Percentiles rank a stretch among this genome's conserved stretches.
phyloP scores from a whole-genome alignment of 2,797 vertebrate species.

The Selene dorsalis region DNA sequence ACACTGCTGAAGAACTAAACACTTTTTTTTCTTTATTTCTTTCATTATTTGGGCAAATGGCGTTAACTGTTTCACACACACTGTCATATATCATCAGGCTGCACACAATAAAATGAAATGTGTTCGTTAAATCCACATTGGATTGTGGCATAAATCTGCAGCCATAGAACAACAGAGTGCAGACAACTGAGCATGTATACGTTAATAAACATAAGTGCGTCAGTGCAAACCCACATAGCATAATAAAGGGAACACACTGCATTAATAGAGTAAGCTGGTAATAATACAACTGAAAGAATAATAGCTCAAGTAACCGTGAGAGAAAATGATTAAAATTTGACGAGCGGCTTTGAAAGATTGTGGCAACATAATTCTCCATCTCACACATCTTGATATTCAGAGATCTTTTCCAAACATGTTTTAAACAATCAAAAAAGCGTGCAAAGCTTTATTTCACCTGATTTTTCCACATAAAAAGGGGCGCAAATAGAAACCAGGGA shows the following conservation, averaged over 20 bases:
- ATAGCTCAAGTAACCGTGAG: neutral
- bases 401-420: too few relatives aligned
- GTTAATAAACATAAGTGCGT: constrained; percentile 44
- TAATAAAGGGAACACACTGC: constrained; percentile 22
- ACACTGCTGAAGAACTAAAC: neutral
- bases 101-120: constrained; percentile 38
- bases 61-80: constrained; percentile 38
- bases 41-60: constrained; percentile 8
- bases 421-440: too few relatives aligned
- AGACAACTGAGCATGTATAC: constrained; percentile 48
- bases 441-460: too few relatives aligned
- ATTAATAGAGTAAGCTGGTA: constrained; percentile 20
- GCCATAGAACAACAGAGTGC: constrained; percentile 26
- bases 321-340: constrained; percentile 14
- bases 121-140: constrained; percentile 31
- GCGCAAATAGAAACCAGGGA: too few relatives aligned
- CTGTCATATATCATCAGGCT: constrained; percentile 34
- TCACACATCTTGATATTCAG: too few relatives aligned
- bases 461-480: too few relatives aligned
- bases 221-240: neutral
- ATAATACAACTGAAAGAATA: constrained; percentile 28
- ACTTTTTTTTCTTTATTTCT: neutral
- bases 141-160: constrained; percentile 35
- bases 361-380: constrained; percentile 5
- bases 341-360: constrained; percentile 25